Base-by-base conservation (phyloP, 2,113 vertebrate genomes). In the Cyprinodon variegatus region DNA sequence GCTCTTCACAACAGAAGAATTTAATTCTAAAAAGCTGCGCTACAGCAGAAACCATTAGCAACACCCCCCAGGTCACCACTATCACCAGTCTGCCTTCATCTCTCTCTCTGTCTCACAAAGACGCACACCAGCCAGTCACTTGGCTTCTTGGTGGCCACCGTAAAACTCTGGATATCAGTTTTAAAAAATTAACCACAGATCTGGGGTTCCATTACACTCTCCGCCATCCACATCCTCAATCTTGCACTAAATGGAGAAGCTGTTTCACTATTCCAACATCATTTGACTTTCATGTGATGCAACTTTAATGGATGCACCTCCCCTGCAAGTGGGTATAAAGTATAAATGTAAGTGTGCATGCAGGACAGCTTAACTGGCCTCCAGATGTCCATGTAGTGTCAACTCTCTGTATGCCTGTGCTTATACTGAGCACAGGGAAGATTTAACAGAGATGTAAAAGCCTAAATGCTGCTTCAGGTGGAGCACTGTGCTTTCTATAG, bases 211-310 rank as follows among this genome's bases (percentile, higher is more conserved):
- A 90, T 97, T 96, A 94, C 95, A 96, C 43, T 68, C 89, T 83
- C 92, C 83, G 85, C 83, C 88, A 91, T 93, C 93, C 87, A 91
- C 93, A 94, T 95, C 92, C 93, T 95, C 93, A 93, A 94, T 93
- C 93, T 93, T 91, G 95, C 94, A 94, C 95, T 91, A 97, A 96
- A 97, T 96, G 95, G 95, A 96, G 85, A 94, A 95, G 95, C 93
- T 91, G 94, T 93, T 95, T 96, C 95, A 95, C 93, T 94, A 94
- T 96, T 94, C 95, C 96, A 95, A 97, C 95, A 97, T 96, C 94
- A 95, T 96, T 96, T 96, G 95, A 95, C 95, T 97, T 96, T 96
- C 94, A 95, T 79, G 69, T 93, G 91, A 95, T 97, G 83, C 96
- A 98, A 97, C 94, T 96, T 97, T 97, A 91, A 98, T 97, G 95